These are phyloP conservation scores for Hirtodrosophila trivittata DNA, from an alignment of 2,888 invertebrate species.

Conservation along the genomic window DNA sequence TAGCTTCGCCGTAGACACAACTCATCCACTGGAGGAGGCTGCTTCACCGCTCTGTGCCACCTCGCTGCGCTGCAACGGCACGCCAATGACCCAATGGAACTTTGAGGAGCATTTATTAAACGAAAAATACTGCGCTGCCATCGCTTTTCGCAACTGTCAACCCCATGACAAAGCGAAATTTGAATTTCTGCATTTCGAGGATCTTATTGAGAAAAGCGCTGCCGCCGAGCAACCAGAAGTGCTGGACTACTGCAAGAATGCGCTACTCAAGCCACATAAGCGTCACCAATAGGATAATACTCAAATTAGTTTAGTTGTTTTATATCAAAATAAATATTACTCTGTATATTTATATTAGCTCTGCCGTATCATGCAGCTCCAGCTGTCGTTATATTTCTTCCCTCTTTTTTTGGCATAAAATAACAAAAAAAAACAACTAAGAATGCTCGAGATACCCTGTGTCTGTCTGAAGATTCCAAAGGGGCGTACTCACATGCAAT, in stretches of 20 bases:
- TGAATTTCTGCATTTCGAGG: slow-evolving; percentile 86
- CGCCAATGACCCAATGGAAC: slow-evolving; percentile 87
- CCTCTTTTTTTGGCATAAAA: slow-evolving; percentile 21
- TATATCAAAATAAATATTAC: slow-evolving; percentile 57
- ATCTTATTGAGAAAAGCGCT: slow-evolving; percentile 85
- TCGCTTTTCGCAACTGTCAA: slow-evolving; percentile 86
- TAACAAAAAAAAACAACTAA: slow-evolving; percentile 14
- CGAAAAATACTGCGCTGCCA: slow-evolving; percentile 90
- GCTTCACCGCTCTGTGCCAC: slow-evolving; percentile 87
- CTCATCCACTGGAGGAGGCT: slow-evolving; percentile 84
- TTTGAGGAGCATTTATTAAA: slow-evolving; percentile 94
- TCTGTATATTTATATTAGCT: slow-evolving; percentile 9
- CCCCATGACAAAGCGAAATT: slow-evolving; percentile 83
- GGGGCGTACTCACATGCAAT: too few relatives aligned
- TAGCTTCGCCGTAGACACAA: slow-evolving; percentile 88
- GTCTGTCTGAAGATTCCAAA: too few relatives aligned
- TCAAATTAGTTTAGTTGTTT: slow-evolving; percentile 13
- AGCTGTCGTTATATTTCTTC: slow-evolving; percentile 43
- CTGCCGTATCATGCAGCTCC: slow-evolving; percentile 9
- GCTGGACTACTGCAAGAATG: slow-evolving; percentile 71
- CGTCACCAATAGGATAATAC: slow-evolving; percentile 23
- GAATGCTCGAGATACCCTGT: not conserved
- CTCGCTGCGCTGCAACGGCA: slow-evolving; percentile 86
- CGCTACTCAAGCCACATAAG: slow-evolving; percentile 74
- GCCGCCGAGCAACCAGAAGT: slow-evolving; percentile 55